A percentile compares a stretch with the other conserved stretches of the same genome.
phyloP scores from a whole-genome alignment of 2,113 vertebrate genomes.

The Dicerorhinus sumatrensis region DNA sequence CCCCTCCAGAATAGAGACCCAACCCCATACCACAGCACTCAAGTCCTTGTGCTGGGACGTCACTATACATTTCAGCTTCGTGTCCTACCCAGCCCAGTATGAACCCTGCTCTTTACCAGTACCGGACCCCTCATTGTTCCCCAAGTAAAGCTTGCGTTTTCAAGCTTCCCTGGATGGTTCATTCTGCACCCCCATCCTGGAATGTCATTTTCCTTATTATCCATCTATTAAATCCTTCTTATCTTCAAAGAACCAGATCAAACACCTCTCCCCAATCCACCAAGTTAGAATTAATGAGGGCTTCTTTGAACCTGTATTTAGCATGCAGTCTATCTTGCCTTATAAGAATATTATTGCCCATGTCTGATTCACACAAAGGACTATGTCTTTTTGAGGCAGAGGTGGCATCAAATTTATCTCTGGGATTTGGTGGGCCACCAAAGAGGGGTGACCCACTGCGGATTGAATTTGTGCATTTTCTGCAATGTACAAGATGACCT shows the following conservation, averaged over 20 bases:
- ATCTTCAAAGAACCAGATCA: slow-evolving; percentile 22
- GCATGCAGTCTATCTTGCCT: not conserved
- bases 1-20: not conserved
- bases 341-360: not conserved
- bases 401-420: not conserved
- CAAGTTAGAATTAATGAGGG: slow-evolving; percentile 48
- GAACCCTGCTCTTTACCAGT: not conserved
- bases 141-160: slow-evolving; percentile 23
- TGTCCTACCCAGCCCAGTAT: not conserved
- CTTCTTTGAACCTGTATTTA: not conserved
- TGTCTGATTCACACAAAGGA: not conserved
- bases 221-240: slow-evolving; percentile 24
- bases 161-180: slow-evolving; percentile 9
- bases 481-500: not conserved
- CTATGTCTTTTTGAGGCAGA: not conserved
- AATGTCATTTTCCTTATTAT: slow-evolving; percentile 43
- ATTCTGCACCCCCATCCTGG: not conserved
- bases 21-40: not conserved
- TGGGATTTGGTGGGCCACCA: not conserved
- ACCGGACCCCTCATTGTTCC: not conserved
- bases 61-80: not conserved
- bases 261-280: slow-evolving; percentile 17
- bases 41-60: not conserved
- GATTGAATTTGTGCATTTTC: not conserved
- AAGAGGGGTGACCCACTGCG: not conserved